Percentiles rank a stretch among this genome's conserved stretches.
These are phyloP conservation scores for Acanthurus tractus DNA, from an alignment of 2,797 vertebrate genomes.

Conservation along the genomic window DNA sequence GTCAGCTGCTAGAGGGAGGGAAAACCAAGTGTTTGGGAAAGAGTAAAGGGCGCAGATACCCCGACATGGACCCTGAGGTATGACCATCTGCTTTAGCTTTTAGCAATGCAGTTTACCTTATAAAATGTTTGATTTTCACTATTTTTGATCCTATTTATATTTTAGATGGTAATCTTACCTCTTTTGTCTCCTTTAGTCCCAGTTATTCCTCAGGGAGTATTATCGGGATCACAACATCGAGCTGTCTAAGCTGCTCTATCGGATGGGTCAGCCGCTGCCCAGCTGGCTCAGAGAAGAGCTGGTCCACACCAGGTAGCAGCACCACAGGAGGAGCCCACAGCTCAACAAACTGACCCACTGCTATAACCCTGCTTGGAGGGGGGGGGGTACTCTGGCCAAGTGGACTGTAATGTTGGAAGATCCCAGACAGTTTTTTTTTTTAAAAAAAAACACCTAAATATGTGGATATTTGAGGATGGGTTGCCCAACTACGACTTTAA, in stretches of 20 bases:
- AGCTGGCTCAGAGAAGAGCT: slow-evolving; percentile 98
- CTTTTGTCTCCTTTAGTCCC: slow-evolving; percentile 85
- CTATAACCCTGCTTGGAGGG: slow-evolving; percentile 39
- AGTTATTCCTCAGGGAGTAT: slow-evolving; percentile 94
- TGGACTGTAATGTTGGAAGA: slow-evolving; percentile 43
- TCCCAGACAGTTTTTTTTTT: slow-evolving; percentile 29
- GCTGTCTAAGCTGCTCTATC: slow-evolving; percentile 98
- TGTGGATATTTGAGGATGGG: slow-evolving; percentile 32
- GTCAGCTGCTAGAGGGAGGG: slow-evolving; percentile 96
- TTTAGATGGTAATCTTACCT: background rate
- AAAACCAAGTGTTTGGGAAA: slow-evolving; percentile 98
- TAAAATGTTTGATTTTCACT: background rate
- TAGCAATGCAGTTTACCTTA: background rate
- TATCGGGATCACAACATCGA: slow-evolving; percentile 98
- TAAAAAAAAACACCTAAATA: slow-evolving; percentile 36
- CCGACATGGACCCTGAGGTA: slow-evolving; percentile 97
- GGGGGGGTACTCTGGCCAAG: slow-evolving; percentile 30
- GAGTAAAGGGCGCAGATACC: slow-evolving; percentile 97
- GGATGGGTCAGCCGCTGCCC: slow-evolving; percentile 96
- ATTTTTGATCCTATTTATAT: background rate
- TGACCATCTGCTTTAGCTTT: slow-evolving; percentile 69
- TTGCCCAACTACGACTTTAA: slow-evolving; percentile 36
- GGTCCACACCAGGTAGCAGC: slow-evolving; percentile 97
- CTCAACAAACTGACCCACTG: slow-evolving; percentile 61
- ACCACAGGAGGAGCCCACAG: slow-evolving; percentile 55